phyloP scores from a whole-genome alignment of 2,888 invertebrate genomes.

The Holacanthella duospinosa region DNA sequence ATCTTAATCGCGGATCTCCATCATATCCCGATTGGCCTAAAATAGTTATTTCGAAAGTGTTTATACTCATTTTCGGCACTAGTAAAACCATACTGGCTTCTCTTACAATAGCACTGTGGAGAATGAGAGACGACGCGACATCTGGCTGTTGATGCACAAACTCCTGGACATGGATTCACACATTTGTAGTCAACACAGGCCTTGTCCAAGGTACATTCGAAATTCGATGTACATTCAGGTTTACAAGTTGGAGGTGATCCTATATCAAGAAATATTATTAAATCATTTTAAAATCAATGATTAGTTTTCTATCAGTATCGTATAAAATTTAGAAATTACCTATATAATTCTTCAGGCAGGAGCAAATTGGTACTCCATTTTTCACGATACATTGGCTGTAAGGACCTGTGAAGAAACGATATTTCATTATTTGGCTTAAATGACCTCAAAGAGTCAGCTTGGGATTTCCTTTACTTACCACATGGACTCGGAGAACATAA shows the following conservation, averaged over 20 bases:
- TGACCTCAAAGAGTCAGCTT: too few species aligned
- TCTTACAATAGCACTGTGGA: constrained; percentile 24
- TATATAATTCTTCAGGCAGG: constrained; percentile 54
- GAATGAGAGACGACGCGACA: constrained; percentile 40
- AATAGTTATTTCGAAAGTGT: too few species aligned
- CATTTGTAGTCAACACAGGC: constrained; percentile 67
- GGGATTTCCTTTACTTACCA: too few species aligned
- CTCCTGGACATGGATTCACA: constrained; percentile 68
- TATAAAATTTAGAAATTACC: constrained; percentile 46
- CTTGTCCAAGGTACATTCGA: constrained; percentile 54
- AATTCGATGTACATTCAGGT: constrained; percentile 70
- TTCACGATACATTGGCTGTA: constrained; percentile 38
- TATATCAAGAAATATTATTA: too few species aligned
- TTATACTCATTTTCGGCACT: too few species aligned
- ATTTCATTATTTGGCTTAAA: too few species aligned
- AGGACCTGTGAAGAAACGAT: constrained; percentile 17
- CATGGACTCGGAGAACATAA: constrained; percentile 38
- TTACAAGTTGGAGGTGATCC: constrained; percentile 48
- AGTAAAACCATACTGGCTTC: too few species aligned
- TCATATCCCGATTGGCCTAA: constrained; percentile 56
- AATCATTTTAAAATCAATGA: not conserved
- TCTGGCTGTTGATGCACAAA: constrained; percentile 72
- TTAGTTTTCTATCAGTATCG: not conserved
- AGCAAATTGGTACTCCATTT: constrained; percentile 53
- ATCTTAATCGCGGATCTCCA: constrained; percentile 72